Base-by-base conservation (phyloP, 2,888 invertebrate genomes). In the Melinaea marsaeus region DNA sequence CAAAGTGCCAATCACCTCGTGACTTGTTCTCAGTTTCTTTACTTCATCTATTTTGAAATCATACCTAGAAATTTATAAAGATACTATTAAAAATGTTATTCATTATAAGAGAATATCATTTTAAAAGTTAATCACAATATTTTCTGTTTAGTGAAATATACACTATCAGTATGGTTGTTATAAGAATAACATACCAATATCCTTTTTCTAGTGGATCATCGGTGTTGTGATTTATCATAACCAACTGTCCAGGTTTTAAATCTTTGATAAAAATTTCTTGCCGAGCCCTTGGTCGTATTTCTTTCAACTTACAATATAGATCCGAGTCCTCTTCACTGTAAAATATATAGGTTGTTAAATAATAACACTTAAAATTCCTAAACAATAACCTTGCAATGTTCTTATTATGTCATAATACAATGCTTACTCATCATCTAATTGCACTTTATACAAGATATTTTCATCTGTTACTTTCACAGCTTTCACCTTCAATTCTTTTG, bases 171-270 rank as follows among this genome's bases (percentile, higher is more conserved):
- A 7, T 7, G 2, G 2, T 51, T 51, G n/a, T 11, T 32, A 5
- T 7, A 32, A 51, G 7, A 32, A 11, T 51, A 9, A 64, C 78
- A 73, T 76, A 94, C 96, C 96, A 97, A 75, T 92, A 92, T 5
- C 96, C 96, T 73, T 92, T 87, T 70, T 93, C 91, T 33, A 88
- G 83, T 0, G 94, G 93, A 11, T 94, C 86, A 63, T 96, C 95
- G 9, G 93, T 88, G 76, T 96, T 96, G 75, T 95, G 93, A 81
- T 96, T 96, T 0, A 94, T 89, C 92, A 97, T 92, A 7, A 96
- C 93, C 60, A 77, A 91, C 71, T 93, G 91, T 0, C 93, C 94
- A 4, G 88, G 79, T 72, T 91, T 81, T 34, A 96, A 77, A 60
- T 94, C 88, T 2, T 86, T 79, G 13, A 92, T 75, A 22, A 91